phyloP scores from a whole-genome alignment of 2,113 vertebrate genomes.

The Eudyptes chrysolophus region DNA sequence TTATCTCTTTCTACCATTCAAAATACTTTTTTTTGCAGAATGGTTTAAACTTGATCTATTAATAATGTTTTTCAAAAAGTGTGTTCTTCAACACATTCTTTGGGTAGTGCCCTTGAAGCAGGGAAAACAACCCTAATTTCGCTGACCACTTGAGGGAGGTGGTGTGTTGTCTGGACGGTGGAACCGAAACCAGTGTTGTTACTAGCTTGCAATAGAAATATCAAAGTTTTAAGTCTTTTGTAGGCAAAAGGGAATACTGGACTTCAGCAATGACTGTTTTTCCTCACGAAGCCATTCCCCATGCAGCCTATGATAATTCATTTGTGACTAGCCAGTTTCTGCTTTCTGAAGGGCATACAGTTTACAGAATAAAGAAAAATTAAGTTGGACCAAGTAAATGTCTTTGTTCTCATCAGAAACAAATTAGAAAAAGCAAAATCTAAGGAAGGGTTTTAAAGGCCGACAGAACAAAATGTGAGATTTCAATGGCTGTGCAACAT shows the following conservation, averaged over 20 bases:
- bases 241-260: conserved; percentile 5
- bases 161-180: conserved; percentile 65
- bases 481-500: neutral
- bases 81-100: neutral
- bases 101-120: conserved; percentile 10
- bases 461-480: neutral
- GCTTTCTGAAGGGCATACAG: conserved; percentile 12
- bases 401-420: conserved; percentile 17
- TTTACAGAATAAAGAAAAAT: conserved; percentile 8
- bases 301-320: neutral
- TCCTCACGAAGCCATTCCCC: neutral
- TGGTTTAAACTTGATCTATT: neutral
- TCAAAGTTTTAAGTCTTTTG: conserved; percentile 33
- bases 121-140: conserved; percentile 38
- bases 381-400: neutral
- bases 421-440: neutral
- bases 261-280: conserved; percentile 5
- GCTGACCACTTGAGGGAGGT: conserved; percentile 75
- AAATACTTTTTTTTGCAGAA: neutral
- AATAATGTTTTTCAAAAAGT: neutral
- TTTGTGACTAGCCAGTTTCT: neutral
- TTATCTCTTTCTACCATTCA: neutral
- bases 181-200: neutral
- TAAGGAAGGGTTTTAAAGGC: neutral
- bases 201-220: conserved; percentile 32